Base-by-base conservation (phyloP, 2,797 vertebrate genomes). In the Chelidonichthys spinosus region DNA sequence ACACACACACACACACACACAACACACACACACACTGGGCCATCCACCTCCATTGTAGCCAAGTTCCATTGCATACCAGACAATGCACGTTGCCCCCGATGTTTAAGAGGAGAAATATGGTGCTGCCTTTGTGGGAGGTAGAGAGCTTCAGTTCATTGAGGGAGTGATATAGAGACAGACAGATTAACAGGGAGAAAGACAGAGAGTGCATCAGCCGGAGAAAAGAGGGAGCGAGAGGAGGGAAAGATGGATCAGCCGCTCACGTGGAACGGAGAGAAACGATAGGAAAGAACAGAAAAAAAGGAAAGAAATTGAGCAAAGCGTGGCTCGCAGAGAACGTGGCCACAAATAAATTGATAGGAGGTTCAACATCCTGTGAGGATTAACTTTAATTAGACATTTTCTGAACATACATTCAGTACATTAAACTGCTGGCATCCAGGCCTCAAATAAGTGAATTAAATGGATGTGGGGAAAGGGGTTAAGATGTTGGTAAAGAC, bases 61-160 rank as follows among this genome's bases (percentile, higher is more conserved):
- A 42, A 84, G 85, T 84, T 91, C 87, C 90, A 89, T 84, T 74
- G 87, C 83, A 67, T 44, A 66, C 7, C 68, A 77, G 85, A 93
- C 91, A 93, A 92, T 90, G 84, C 79, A 56, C 78, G 77, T 83
- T 81, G 85, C 78, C 78, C 68, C 85, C 67, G 25, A 83, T 78
- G 85, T 92, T 91, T 89, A 90, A 91, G 89, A 89, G 85, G 81
- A 92, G 89, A 92, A 93, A 93, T 92, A 93, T 88, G 91, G 91
- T 87, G 85, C 54, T 80, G 90, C 91, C 91, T 92, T 93, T 93
- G 92, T 92, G 92, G 90, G 92, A 90, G 91, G 91, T 90, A 90
- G 85, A 91, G 91, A 87, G 88, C 84, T 82, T 86, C 84, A 93
- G 88, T 93, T 93, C 92, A 93, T 93, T 89, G 86, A 92, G 67